Percentiles rank a stretch among this genome's conserved stretches.
Conservation (phyloP, 1,140 invertebrate species). For the Sitophilus oryzae region DNA sequence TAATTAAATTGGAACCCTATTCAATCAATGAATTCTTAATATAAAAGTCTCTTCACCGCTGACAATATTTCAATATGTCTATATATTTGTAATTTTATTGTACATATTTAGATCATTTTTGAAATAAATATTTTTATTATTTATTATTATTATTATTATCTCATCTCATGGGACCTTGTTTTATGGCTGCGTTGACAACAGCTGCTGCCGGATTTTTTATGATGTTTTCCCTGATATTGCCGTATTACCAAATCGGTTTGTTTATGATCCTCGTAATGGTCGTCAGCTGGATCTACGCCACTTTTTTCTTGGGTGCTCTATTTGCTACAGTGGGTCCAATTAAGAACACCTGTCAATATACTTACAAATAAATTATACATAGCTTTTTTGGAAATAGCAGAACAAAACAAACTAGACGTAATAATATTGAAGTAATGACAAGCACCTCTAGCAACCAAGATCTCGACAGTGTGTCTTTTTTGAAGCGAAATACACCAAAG, state of each 20-base stretch:
- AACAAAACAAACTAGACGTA: slow-evolving; percentile 19
- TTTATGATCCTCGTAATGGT: slow-evolving; percentile 88
- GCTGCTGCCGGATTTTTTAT: slow-evolving; percentile 85
- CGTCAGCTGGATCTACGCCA: slow-evolving; percentile 89
- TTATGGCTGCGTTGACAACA: slow-evolving; percentile 89
- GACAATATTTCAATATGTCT: too few species aligned
- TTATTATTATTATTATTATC: too few species aligned
- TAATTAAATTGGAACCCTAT: too few species aligned
- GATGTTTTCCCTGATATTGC: slow-evolving; percentile 79
- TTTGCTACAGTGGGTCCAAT: slow-evolving; percentile 64
- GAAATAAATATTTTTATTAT: too few species aligned
- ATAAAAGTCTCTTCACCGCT: too few species aligned
- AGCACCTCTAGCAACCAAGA: slow-evolving; percentile 46
- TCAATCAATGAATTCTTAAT: too few species aligned
- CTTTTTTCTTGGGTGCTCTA: slow-evolving; percentile 85
- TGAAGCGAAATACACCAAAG: slow-evolving; percentile 14
- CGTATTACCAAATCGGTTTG: slow-evolving; percentile 90
- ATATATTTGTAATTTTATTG: too few species aligned
- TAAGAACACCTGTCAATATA: slow-evolving; percentile 41
- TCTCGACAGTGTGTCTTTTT: slow-evolving; percentile 44
- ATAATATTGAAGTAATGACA: slow-evolving; percentile 20
- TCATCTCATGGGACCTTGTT: slow-evolving; percentile 79
- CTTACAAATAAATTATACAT: slow-evolving; percentile 28
- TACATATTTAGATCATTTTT: too few species aligned
- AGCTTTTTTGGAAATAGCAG: slow-evolving; percentile 15